Evolutionary conservation across 1,140 invertebrate genomes (phyloP), one percentile per base, ranked within the genome.

Genomic region (Eumeta japonica): DNA sequence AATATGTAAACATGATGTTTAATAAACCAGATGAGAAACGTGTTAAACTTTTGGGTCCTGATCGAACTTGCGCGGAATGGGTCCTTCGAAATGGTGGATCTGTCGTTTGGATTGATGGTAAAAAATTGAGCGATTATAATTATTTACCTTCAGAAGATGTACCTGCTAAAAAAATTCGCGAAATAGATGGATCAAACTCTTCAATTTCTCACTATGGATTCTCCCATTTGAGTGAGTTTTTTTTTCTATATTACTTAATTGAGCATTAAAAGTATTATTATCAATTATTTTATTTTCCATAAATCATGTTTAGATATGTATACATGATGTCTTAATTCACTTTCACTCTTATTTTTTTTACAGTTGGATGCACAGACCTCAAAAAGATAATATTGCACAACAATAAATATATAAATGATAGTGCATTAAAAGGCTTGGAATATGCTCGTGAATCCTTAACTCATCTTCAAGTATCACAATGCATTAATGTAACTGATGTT

Each of bases 1-100:
- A 78, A 48, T 81, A 75, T 65, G 59, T 80, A 0, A 80, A 79
- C 46, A 70, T 78, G 59, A 79, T 79, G 60, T 81, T 80, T 44
- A 79, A 88, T 78, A 73, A 67, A 41, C 80, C 85, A 37, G 88
- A 90, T 61, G 46, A 72, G 16, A 70, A 81, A 4, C 71, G 90
- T 47, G 79, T 91, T 17, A 81, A 86, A 62, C 64, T 79, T 49
- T 77, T 92, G 41, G 92, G 92, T 1, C 81, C 91, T 2, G 90
- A 95, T 62, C 58, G 85, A 54, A 86, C 87, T n/a, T 93, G 90
- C 76, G 89, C 92, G 2, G 92, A 95, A 75, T 95, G 92, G 93
- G 75, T 94, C 9, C 61, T 92, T 28, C 72, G 83, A 54, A 91
- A 90, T 75, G 91, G 91, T 9, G 91, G 87, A 11, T 70, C 76